Base-by-base conservation (phyloP, 2,113 vertebrate species). In the Labrus mixtus region DNA sequence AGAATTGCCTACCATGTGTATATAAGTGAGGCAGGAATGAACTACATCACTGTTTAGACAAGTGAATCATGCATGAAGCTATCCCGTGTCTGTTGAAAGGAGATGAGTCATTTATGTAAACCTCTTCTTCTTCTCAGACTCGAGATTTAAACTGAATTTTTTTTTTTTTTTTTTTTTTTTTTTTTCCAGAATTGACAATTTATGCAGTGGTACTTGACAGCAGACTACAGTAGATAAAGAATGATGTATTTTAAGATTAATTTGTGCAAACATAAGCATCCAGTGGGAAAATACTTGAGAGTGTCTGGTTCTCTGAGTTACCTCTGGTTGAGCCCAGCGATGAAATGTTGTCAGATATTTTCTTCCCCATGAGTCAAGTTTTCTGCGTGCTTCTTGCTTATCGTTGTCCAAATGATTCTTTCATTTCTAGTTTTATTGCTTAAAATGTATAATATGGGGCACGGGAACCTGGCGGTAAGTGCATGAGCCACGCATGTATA, bases 11-110 rank as follows among this genome's bases (percentile, higher is more conserved):
- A 17, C 29, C 6, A 33, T 33, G 15, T 16, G 46, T 16, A 17
- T 19, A 48, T 48, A 16, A 48, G 46, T 17, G 46, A 48, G 19
- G 46, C 16, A 46, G 12, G 19, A 20, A 23, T 19, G 58, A 22
- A 51, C 29, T 33, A 33, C n/a, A 16, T 60, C 12, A 0, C 29
- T 75, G n/a, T 57, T 70, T 66, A 33, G 11, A 75, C 15, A 20
- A 60, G 64, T 36, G 8, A 71, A 41, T 16, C 46, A 16, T 51
- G 19, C 3, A 8, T 41, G 23, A 61, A 61, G n/a, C 22, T n/a
- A 1, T 16, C 12, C 10, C 7, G 6, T 19, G 6, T 39, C 41
- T 59, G 73, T 76, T 23, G 60, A 78, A 65, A 81, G 78, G 48
- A 39, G 54, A 36, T 2, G 4, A 36, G 25, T 10, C 6, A 2